Evolutionary conservation across 2,888 invertebrate species (phyloP).

Genomic region (Eupithecia subumbrata): DNA sequence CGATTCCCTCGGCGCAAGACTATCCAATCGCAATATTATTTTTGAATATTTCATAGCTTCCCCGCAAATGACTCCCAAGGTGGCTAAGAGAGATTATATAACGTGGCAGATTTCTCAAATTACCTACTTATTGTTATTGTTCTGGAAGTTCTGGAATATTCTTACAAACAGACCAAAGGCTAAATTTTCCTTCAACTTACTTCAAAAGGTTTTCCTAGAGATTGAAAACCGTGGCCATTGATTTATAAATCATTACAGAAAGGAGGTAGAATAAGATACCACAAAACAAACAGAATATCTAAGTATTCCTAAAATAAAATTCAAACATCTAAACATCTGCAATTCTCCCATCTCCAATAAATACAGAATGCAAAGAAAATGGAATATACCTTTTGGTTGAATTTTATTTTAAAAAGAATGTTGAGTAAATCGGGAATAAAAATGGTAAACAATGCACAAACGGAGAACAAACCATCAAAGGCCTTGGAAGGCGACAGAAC

Average conservation of each 20-base stretch:
- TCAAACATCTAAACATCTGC: neutral
- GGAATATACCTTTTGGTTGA: neutral
- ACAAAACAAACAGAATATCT: neutral
- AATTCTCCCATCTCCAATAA: neutral
- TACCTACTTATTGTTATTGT: neutral
- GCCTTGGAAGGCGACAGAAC: constrained; percentile 35
- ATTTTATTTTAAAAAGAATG: neutral
- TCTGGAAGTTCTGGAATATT: neutral
- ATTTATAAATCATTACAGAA: neutral
- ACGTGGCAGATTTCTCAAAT: constrained; percentile 8
- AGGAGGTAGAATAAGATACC: neutral
- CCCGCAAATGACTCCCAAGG: constrained; percentile 20
- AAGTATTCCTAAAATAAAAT: neutral
- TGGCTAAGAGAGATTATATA: neutral
- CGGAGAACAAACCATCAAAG: constrained; percentile 31
- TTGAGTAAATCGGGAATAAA: constrained; percentile 13
- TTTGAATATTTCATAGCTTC: constrained; percentile 37
- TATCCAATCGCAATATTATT: constrained; percentile 41
- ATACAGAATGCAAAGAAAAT: neutral
- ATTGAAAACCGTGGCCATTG: neutral
- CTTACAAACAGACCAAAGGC: neutral
- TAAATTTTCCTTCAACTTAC: neutral
- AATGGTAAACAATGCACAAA: constrained; percentile 23
- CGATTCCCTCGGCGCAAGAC: constrained; percentile 35
- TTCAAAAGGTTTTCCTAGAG: neutral